These are phyloP conservation scores for Bombus vancouverensis DNA, from an alignment of 1,140 invertebrate genomes.

Conservation along the genomic window DNA sequence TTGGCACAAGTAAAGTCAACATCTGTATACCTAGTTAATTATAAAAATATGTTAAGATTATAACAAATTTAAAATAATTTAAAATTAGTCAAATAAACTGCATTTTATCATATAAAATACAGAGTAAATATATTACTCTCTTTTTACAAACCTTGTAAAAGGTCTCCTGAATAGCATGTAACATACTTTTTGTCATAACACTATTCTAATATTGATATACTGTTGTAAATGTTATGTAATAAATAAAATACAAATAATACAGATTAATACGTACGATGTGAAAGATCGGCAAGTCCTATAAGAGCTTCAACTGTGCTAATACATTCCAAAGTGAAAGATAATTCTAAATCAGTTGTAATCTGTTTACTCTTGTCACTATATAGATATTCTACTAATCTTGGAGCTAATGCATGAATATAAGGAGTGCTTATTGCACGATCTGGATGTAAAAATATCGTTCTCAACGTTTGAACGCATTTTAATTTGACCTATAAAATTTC, in stretches of 20 bases:
- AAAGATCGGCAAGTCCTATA: conserved; percentile 88
- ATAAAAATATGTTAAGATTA: conserved; percentile 54
- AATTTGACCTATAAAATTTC: conserved; percentile 86
- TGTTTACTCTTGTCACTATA: conserved; percentile 85
- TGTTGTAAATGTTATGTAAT: conserved; percentile 12
- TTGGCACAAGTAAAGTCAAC: conserved; percentile 92
- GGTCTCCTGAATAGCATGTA: conserved; percentile 82
- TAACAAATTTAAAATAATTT: conserved; percentile 8
- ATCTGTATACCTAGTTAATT: conserved; percentile 91
- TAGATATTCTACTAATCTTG: conserved; percentile 88
- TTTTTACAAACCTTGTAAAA: conserved; percentile 82
- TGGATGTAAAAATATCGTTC: conserved; percentile 88
- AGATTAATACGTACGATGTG: conserved; percentile 87
- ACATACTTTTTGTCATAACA: conserved; percentile 65
- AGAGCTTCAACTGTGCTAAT: conserved; percentile 89
- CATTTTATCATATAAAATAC: not conserved
- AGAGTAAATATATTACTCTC: conserved; percentile 9
- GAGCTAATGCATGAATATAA: conserved; percentile 92
- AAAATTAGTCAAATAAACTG: not conserved
- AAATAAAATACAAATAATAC: conserved; percentile 10
- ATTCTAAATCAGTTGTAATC: conserved; percentile 84
- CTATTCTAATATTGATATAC: conserved; percentile 30
- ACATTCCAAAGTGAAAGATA: conserved; percentile 87
- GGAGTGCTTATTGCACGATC: conserved; percentile 88
- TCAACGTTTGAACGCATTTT: conserved; percentile 90